A percentile compares a stretch with the other conserved stretches of the same genome.
Conservation (phyloP, 2,888 invertebrate genomes). For the Melanophora roralis region DNA sequence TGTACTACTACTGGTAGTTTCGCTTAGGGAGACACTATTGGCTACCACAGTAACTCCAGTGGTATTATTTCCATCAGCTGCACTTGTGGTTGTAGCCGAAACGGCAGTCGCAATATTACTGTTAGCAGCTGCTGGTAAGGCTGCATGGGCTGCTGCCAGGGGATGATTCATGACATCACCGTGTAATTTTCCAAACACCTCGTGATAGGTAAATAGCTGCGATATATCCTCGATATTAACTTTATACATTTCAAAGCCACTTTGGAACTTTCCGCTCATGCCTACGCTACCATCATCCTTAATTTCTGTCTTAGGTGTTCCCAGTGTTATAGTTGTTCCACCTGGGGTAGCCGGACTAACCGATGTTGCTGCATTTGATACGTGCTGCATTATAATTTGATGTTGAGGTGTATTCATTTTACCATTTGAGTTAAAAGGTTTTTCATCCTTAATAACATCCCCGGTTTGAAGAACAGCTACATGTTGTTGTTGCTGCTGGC, state of each 20-base stretch:
- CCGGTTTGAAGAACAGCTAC: conserved; percentile 59
- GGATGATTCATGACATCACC: conserved; percentile 78
- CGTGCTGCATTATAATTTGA: conserved; percentile 72
- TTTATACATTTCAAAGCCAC: conserved; percentile 85
- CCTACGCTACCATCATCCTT: conserved; percentile 71
- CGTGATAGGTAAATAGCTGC: conserved; percentile 89
- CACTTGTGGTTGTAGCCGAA: conserved; percentile 71
- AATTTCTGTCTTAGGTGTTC: conserved; percentile 70
- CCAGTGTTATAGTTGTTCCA: conserved; percentile 74
- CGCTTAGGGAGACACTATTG: conserved; percentile 69
- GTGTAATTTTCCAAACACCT: conserved; percentile 86
- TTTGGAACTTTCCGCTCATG: conserved; percentile 75
- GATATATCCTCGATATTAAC: conserved; percentile 90
- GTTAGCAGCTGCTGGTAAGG: conserved; percentile 66
- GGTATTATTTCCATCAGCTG: conserved; percentile 64
- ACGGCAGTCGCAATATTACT: conserved; percentile 63
- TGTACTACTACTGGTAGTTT: conserved; percentile 65
- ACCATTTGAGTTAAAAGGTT: conserved; percentile 66
- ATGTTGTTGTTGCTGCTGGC: conserved; percentile 67
- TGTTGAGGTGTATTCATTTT: conserved; percentile 60
- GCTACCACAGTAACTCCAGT: conserved; percentile 69
- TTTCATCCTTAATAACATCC: conserved; percentile 67
- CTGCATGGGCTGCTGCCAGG: conserved; percentile 69
- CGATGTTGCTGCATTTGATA: conserved; percentile 67
- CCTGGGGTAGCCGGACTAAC: conserved; percentile 65